A percentile compares a stretch with the other conserved stretches of the same genome.
Evolutionary conservation across 2,888 invertebrate species (phyloP).

Genomic region (Volucella zonaria): DNA sequence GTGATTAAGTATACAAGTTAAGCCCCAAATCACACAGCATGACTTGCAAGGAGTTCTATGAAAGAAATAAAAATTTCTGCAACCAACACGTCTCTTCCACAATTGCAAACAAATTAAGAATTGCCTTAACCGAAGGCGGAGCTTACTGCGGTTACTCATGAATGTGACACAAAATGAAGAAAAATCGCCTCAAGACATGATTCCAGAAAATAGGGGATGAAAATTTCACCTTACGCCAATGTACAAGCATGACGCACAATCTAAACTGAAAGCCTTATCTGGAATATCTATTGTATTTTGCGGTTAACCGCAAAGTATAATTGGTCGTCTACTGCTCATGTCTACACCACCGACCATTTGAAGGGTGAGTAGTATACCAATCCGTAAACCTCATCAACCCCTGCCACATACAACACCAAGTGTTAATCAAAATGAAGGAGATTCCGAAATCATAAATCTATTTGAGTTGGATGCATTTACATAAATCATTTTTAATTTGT

Average conservation of each 20-base stretch:
- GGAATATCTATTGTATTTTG: slow-evolving; percentile 80
- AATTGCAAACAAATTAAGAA: too few species aligned
- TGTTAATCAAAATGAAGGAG: slow-evolving; percentile 69
- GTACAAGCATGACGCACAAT: slow-evolving; percentile 58
- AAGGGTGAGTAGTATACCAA: slow-evolving; percentile 26
- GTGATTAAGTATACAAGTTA: too few species aligned
- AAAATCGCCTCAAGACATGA: slow-evolving; percentile 67
- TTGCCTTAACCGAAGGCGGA: slow-evolving; percentile 82
- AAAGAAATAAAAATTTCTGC: not conserved
- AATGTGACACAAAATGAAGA: slow-evolving; percentile 49
- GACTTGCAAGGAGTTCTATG: not conserved
- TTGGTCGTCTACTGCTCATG: slow-evolving; percentile 80
- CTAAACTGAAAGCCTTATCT: slow-evolving; percentile 77
- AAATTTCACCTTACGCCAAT: slow-evolving; percentile 36
- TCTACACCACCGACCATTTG: slow-evolving; percentile 51
- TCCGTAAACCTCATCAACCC: slow-evolving; percentile 29
- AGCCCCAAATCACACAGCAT: not conserved
- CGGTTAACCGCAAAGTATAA: slow-evolving; percentile 83
- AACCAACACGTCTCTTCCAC: not conserved
- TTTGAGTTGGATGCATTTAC: not conserved
- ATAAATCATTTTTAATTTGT: not conserved
- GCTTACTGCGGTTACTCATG: slow-evolving; percentile 84
- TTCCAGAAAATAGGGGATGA: slow-evolving; percentile 62
- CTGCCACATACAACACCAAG: not conserved
- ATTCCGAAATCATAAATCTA: not conserved